Conservation (phyloP, 1,140 invertebrate genomes). For the Drosophila takahashii region DNA sequence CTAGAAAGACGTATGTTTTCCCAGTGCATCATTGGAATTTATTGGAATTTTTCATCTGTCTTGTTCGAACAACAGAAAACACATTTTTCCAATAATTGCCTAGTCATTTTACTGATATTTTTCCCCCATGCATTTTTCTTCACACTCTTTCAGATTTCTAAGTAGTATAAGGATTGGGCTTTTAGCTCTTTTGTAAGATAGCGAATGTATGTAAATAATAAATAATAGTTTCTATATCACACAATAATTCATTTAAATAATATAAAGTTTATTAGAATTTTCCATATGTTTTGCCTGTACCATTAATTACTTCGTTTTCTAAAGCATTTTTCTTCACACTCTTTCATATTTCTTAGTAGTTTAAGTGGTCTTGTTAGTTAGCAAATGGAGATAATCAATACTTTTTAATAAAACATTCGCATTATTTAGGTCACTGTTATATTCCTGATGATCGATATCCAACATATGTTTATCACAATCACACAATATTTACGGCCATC, state of each 20-base stretch:
- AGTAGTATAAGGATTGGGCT: no score
- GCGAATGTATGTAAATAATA: constrained; percentile 8
- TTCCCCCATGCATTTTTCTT: not conserved
- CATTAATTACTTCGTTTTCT: no score
- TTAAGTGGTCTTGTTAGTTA: constrained; percentile 2
- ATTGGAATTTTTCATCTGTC: constrained; percentile 2
- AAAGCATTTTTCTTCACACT: constrained; percentile 7
- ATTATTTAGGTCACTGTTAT: constrained; percentile 9
- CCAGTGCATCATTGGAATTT: not conserved
- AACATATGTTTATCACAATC: constrained; percentile 43
- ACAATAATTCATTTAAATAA: no score
- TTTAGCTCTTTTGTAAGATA: constrained; percentile 2
- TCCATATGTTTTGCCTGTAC: no score
- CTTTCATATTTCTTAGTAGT: not conserved
- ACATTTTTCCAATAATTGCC: constrained; percentile 8
- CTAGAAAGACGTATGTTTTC: not conserved
- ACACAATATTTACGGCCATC: constrained; percentile 23
- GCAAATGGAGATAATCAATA: constrained; percentile 3
- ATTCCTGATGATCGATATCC: constrained; percentile 12
- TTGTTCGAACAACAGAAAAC: not conserved
- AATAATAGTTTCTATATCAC: not conserved
- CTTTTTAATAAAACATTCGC: constrained; percentile 8
- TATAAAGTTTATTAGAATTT: no score
- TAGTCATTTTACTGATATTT: constrained; percentile 2
- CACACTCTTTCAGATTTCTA: constrained; percentile 2